phyloP scores from a whole-genome alignment of 2,888 invertebrate species.

The Catocala sponsa region DNA sequence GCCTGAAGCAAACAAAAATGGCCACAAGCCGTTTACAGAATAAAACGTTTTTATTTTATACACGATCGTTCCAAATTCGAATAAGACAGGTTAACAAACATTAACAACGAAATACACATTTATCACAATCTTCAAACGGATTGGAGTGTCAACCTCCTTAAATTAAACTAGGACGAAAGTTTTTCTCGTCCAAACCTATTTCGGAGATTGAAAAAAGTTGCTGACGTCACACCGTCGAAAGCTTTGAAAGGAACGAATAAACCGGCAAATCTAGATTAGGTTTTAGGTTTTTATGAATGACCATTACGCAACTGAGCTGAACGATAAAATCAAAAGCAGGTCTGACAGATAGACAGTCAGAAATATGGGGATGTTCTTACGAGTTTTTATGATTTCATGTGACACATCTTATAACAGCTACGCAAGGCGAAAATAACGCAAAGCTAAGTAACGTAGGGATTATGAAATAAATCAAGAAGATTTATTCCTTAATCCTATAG shows the following conservation, averaged over 20 bases:
- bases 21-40: constrained; percentile 1
- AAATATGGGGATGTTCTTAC: constrained; percentile 36
- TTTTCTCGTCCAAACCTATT: constrained; percentile 28
- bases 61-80: not conserved
- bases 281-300: constrained; percentile 45
- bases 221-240: constrained; percentile 29
- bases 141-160: constrained; percentile 36
- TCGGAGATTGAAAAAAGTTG: constrained; percentile 24
- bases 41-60: constrained; percentile 2
- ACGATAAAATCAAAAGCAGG: constrained; percentile 46
- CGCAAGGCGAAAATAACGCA: too few relatives aligned
- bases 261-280: constrained; percentile 37
- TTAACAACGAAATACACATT: constrained; percentile 28
- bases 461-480: too few relatives aligned
- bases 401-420: constrained; percentile 12
- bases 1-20: not conserved
- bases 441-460: too few relatives aligned
- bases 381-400: constrained; percentile 24
- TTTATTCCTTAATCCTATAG: too few relatives aligned
- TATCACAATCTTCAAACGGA: constrained; percentile 28
- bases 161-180: constrained; percentile 30
- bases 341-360: constrained; percentile 42
- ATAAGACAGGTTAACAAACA: constrained; percentile 22
- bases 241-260: constrained; percentile 31
- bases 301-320: constrained; percentile 29